Percentiles rank a stretch among this genome's conserved stretches.
Conservation (phyloP, 2,888 invertebrate species). For the Thymelicus lineola region DNA sequence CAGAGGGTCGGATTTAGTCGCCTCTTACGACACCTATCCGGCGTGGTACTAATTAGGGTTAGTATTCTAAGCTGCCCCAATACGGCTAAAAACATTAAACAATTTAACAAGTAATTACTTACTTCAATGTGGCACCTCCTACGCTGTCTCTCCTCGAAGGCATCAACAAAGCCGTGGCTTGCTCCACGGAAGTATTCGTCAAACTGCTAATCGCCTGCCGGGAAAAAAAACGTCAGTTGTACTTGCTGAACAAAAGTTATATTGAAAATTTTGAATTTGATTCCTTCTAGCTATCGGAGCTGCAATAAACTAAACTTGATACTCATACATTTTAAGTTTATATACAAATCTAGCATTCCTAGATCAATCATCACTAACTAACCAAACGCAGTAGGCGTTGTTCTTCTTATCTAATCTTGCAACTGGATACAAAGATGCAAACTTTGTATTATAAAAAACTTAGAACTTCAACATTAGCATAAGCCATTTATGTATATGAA, state of each 20-base stretch:
- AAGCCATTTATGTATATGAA: not conserved
- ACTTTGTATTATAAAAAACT: not conserved
- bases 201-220: conserved; percentile 91
- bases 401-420: not conserved
- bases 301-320: not conserved
- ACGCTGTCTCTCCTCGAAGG: conserved; percentile 88
- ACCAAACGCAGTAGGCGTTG: not conserved
- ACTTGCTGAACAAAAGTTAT: not conserved
- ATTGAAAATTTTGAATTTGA: not conserved
- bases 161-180: conserved; percentile 84
- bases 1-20: no score
- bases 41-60: no score
- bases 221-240: conserved; percentile 31
- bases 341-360: conserved; percentile 26
- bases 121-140: conserved; percentile 85
- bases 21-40: no score
- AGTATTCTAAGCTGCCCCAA: no score
- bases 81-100: no score
- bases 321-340: not conserved
- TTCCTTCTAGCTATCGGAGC: not conserved
- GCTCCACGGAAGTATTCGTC: conserved; percentile 86
- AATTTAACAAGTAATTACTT: conserved; percentile 50
- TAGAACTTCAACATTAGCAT: not conserved
- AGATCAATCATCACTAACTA: conserved; percentile 7
- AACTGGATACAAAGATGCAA: conserved; percentile 14